These are phyloP conservation scores for Agelas oroides DNA, from an alignment of 37 sponge, comb jelly and placozoan species.

Conservation along the genomic window DNA sequence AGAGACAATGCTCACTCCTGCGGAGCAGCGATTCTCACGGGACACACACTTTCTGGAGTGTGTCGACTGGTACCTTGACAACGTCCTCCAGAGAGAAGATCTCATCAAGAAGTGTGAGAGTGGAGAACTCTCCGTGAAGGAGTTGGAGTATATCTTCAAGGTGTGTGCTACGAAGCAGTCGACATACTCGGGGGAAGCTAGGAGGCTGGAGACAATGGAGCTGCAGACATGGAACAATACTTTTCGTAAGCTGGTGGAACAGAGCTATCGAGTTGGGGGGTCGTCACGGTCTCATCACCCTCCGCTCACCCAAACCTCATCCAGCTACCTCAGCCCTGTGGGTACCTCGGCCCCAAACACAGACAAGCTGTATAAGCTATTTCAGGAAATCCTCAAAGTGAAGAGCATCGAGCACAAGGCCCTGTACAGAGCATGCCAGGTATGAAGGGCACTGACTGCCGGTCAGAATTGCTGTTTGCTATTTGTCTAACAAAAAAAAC, in stretches of 20 bases:
- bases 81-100: slow-evolving; percentile 19
- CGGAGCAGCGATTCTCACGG: slow-evolving; percentile 23
- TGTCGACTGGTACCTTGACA: slow-evolving; percentile 52
- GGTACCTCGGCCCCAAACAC: neutral
- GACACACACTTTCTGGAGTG: neutral
- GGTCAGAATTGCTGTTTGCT: too few species aligned
- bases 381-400: slow-evolving; percentile 66
- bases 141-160: slow-evolving; percentile 58
- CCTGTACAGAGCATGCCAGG: slow-evolving; percentile 62
- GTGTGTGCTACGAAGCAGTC: neutral
- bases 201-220: neutral
- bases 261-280: neutral
- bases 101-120: slow-evolving; percentile 7
- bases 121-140: slow-evolving; percentile 62
- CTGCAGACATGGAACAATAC: slow-evolving; percentile 24
- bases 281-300: neutral
- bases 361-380: slow-evolving; percentile 66
- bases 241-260: slow-evolving; percentile 58
- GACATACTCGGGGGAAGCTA: neutral
- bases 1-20: slow-evolving; percentile 3
- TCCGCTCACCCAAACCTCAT: neutral
- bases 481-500: too few species aligned
- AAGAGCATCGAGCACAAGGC: slow-evolving; percentile 52
- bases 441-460: too few species aligned
- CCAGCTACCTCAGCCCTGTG: neutral